phyloP scores from a whole-genome alignment of 2,113 vertebrate genomes.

The Struthidea cinerea region DNA sequence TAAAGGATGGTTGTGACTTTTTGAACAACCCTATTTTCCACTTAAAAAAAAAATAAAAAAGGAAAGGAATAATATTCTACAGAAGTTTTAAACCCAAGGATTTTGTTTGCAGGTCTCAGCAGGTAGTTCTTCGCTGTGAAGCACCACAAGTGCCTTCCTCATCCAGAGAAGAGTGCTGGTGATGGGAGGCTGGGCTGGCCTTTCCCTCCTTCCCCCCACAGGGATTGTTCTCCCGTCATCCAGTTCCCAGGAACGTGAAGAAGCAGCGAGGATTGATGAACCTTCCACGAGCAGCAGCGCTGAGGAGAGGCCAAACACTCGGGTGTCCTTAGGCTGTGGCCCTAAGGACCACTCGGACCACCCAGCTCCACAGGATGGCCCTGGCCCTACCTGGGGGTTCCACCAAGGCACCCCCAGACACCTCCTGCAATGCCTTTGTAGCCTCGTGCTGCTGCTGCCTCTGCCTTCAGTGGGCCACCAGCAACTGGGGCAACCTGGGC shows the following conservation, averaged over 20 bases:
- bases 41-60: not conserved
- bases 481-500: not conserved
- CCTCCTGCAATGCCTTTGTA: not conserved
- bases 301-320: not conserved
- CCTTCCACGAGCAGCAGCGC: not conserved
- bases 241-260: not conserved
- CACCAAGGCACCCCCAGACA: not conserved
- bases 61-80: not conserved
- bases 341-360: not conserved
- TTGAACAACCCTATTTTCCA: not conserved
- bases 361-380: not conserved
- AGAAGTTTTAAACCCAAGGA: not conserved
- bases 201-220: not conserved
- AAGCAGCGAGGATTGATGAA: not conserved
- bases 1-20: not conserved
- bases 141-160: not conserved
- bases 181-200: not conserved
- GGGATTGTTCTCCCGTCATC: fast-evolving
- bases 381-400: not conserved
- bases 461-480: not conserved
- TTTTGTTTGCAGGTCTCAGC: not conserved
- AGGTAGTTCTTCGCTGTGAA: not conserved
- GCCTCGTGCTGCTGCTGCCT: not conserved
- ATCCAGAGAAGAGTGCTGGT: not conserved
- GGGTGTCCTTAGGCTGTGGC: not conserved